phyloP scores from a whole-genome alignment of 2,888 invertebrate genomes.

The Callinectes sapidus region DNA sequence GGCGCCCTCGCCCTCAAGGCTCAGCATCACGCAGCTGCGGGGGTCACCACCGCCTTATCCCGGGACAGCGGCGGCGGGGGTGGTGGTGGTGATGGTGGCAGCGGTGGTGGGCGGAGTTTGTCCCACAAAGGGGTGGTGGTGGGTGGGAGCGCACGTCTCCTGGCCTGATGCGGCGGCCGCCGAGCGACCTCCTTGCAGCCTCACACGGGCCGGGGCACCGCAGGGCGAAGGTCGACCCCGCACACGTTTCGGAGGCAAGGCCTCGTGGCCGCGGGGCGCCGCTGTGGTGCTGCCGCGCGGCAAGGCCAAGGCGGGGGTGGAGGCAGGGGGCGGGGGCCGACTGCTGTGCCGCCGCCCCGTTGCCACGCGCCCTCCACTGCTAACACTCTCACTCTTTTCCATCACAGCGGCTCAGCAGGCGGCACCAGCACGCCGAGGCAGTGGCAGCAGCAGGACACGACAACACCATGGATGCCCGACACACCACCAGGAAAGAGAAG shows the following conservation, averaged over 20 bases:
- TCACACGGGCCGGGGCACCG: constrained; percentile 36
- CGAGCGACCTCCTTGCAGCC: constrained; percentile 10
- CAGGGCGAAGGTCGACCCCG: constrained; percentile 30
- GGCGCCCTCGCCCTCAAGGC: constrained; percentile 23
- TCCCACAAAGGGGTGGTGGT: constrained; percentile 1
- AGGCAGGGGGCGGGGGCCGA: constrained; percentile 17
- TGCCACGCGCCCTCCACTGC: constrained; percentile 24
- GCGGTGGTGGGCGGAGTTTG: constrained; percentile 13
- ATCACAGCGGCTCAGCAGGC: background rate
- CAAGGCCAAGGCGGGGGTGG: constrained; percentile 36
- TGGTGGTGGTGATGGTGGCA: background rate
- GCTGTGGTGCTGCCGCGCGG: background rate
- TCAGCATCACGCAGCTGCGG: constrained; percentile 11
- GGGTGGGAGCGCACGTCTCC: background rate
- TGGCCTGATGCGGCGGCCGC: background rate
- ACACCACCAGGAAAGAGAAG: background rate
- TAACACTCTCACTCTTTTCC: constrained; percentile 20
- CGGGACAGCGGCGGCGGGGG: background rate
- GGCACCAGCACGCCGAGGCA: constrained; percentile 13
- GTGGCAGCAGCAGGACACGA: background rate
- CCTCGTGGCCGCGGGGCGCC: background rate
- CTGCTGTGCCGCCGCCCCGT: constrained; percentile 10
- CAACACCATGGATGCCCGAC: background rate
- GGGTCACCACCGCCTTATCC: constrained; percentile 31
- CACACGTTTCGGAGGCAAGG: background rate